Percentiles rank a stretch among this genome's conserved stretches.
Conservation (phyloP, 2,113 vertebrate species). For the Ptilorrhoa leucosticta region DNA sequence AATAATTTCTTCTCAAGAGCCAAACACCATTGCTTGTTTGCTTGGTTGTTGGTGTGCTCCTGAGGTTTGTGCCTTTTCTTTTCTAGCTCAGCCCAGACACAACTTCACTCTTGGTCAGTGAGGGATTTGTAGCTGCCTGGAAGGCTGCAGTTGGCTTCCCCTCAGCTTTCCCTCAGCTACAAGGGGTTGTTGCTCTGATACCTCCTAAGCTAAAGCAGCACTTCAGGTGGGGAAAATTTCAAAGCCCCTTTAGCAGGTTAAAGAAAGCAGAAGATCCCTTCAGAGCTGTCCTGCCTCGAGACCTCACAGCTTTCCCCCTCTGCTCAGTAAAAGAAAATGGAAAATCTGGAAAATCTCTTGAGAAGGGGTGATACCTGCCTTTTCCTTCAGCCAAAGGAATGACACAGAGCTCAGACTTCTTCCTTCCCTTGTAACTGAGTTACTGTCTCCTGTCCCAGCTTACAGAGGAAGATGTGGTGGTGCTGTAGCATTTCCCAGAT, state of each 20-base stretch:
- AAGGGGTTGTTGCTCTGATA: neutral
- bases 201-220: neutral
- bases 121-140: neutral
- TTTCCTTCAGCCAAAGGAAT: neutral
- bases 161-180: neutral
- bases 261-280: neutral
- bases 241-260: neutral
- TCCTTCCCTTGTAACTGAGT: neutral
- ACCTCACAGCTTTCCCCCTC: neutral
- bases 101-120: neutral
- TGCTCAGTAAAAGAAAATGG: neutral
- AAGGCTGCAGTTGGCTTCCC: neutral
- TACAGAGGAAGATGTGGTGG: neutral
- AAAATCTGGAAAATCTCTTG: neutral
- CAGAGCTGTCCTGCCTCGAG: neutral
- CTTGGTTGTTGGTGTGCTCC: neutral
- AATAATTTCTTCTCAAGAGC: neutral
- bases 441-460: neutral
- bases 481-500: neutral
- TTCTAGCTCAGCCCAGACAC: neutral
- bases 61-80: neutral
- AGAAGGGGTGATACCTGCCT: neutral
- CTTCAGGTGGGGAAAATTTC: neutral
- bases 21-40: neutral
- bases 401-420: neutral